Evolutionary conservation across 2,113 vertebrate genomes (phyloP).

Genomic region (Microcebus tavaratra): DNA sequence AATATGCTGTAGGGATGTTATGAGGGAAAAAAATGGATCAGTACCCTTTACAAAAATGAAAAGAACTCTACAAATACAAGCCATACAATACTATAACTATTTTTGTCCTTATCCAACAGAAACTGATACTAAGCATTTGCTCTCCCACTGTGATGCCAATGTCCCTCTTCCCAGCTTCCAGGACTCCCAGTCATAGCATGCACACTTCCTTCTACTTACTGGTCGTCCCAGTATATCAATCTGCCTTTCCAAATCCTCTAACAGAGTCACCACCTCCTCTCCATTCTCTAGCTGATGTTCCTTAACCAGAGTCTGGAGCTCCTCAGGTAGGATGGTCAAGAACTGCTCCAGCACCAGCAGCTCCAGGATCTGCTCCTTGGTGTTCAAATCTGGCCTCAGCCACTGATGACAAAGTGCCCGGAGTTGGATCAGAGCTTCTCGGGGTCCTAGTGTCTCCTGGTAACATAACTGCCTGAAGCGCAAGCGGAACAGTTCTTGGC

Average conservation of each 20-base stretch:
- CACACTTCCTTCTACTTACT: conserved; percentile 52
- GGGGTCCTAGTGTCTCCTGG: conserved; percentile 71
- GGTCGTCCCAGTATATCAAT: conserved; percentile 72
- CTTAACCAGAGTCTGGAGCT: conserved; percentile 72
- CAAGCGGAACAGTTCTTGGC: conserved; percentile 67
- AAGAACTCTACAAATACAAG: not conserved
- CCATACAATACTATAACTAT: not conserved
- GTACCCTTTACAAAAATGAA: not conserved
- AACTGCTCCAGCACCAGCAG: conserved; percentile 73
- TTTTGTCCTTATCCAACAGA: not conserved
- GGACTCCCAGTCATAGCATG: not conserved
- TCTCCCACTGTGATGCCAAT: not conserved
- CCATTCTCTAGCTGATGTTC: conserved; percentile 72
- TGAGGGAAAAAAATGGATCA: not conserved
- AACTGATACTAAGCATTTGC: not conserved
- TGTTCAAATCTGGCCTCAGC: conserved; percentile 76
- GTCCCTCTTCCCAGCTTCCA: not conserved
- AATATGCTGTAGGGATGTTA: not conserved
- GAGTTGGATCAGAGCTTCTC: conserved; percentile 76
- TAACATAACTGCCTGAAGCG: conserved; percentile 76
- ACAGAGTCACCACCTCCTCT: conserved; percentile 76
- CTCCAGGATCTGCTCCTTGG: conserved; percentile 77
- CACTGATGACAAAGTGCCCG: conserved; percentile 78
- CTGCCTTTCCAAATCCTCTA: conserved; percentile 78
- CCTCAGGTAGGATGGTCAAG: conserved; percentile 68